Evolutionary conservation across 2,888 invertebrate genomes (phyloP).

Genomic region (Erebia epiphron): DNA sequence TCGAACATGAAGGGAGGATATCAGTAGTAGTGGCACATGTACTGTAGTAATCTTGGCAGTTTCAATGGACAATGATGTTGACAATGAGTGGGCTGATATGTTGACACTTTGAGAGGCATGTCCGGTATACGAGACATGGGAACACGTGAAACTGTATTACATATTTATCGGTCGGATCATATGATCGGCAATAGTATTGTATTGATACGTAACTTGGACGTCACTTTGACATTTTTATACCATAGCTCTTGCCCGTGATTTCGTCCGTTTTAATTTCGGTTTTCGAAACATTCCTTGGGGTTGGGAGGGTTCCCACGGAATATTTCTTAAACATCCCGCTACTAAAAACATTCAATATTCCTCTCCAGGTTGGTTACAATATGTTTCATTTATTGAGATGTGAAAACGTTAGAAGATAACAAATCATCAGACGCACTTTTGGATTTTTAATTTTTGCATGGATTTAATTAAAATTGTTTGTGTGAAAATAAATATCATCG

Average conservation of each 20-base stretch:
- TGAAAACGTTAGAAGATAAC: no score
- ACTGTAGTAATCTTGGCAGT: constrained; percentile 58
- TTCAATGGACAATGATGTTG: constrained; percentile 61
- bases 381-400: no score
- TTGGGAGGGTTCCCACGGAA: no score
- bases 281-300: no score
- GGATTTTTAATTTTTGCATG: no score
- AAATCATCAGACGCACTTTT: no score
- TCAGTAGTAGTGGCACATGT: constrained; percentile 16
- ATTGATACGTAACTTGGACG: constrained; percentile 15
- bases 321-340: no score
- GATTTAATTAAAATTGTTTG: no score
- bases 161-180: constrained; percentile 51
- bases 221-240: constrained; percentile 10
- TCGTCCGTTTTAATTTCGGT: neutral
- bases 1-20: constrained; percentile 11
- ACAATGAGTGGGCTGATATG: constrained; percentile 57
- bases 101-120: constrained; percentile 60
- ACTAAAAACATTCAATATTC: no score
- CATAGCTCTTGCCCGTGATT: neutral
- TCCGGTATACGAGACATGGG: constrained; percentile 61
- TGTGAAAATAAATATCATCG: no score
- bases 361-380: no score
- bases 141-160: constrained; percentile 58
- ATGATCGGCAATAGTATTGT: constrained; percentile 11